Evolutionary conservation across 35 echinoderm and acorn worm species (phyloP).

Genomic region (Chiridota heheva): DNA sequence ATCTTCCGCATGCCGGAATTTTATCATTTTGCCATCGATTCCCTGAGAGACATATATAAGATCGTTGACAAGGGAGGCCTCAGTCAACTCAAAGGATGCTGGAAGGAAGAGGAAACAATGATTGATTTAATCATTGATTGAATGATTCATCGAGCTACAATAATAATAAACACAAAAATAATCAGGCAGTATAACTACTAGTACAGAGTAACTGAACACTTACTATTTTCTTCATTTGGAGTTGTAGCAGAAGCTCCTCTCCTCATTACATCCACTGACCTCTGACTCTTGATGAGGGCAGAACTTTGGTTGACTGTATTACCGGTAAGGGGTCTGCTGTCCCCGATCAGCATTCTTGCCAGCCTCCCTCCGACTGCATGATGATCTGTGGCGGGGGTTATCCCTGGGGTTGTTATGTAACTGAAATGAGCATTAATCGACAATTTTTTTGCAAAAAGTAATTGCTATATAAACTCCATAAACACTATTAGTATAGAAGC

Average conservation of each 20-base stretch:
- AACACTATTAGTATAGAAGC: no score
- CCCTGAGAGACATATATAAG: conserved; percentile 94
- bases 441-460: neutral
- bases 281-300: neutral
- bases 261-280: conserved; percentile 17
- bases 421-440: conserved; percentile 27
- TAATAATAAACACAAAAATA: neutral
- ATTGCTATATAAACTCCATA: no score
- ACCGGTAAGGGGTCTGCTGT: conserved; percentile 24
- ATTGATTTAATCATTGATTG: no score
- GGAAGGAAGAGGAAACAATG: neutral
- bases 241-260: neutral
- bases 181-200: neutral
- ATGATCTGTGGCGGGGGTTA: conserved; percentile 40
- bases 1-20: conserved; percentile 62
- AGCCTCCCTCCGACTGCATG: conserved; percentile 69
- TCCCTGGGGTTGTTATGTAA: conserved; percentile 62
- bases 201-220: neutral
- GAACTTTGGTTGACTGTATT: neutral
- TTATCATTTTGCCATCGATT: conserved; percentile 80
- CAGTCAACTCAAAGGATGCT: conserved; percentile 75
- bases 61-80: conserved; percentile 69
- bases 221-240: conserved; percentile 32
- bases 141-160: neutral
- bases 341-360: conserved; percentile 61